These are phyloP conservation scores for Conus canariensis DNA, from an alignment of 2,888 invertebrate genomes.

Conservation along the genomic window DNA sequence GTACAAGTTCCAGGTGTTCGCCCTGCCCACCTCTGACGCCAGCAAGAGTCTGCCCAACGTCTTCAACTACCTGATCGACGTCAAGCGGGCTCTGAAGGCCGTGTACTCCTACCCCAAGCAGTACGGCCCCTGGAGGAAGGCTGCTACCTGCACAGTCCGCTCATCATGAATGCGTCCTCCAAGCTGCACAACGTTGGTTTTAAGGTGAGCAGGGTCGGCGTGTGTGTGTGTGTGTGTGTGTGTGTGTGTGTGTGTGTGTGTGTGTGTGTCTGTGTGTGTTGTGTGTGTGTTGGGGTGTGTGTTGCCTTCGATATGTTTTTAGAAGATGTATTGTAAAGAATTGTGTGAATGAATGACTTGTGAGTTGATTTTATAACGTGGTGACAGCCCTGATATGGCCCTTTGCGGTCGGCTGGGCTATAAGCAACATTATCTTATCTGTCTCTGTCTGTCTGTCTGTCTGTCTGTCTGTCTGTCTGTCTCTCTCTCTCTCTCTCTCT, in stretches of 20 bases:
- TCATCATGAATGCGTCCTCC: slow-evolving; percentile 61
- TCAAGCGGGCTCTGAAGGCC: slow-evolving; percentile 55
- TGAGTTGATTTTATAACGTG: too few relatives aligned
- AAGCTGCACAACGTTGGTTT: slow-evolving; percentile 59
- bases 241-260: not conserved
- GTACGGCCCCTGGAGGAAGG: slow-evolving; percentile 77
- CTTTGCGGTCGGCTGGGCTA: too few relatives aligned
- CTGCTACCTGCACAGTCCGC: slow-evolving; percentile 70
- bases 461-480: too few relatives aligned
- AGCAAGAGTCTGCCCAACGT: slow-evolving; percentile 73
- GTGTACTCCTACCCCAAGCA: slow-evolving; percentile 73
- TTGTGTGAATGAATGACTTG: too few relatives aligned
- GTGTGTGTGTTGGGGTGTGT: not conserved
- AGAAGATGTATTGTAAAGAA: too few relatives aligned
- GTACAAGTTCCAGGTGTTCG: slow-evolving; percentile 75
- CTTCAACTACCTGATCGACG: slow-evolving; percentile 73
- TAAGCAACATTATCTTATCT: not conserved
- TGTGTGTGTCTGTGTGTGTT: not conserved
- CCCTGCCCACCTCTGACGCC: slow-evolving; percentile 66
- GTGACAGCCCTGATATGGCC: too few relatives aligned
- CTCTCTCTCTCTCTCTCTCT: not conserved
- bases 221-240: not conserved
- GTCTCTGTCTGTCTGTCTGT: not conserved
- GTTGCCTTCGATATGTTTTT: too few relatives aligned
- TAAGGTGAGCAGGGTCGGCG: slow-evolving; percentile 54